phyloP scores from a whole-genome alignment of 2,113 vertebrate species.

The Shinisaurus crocodilurus region DNA sequence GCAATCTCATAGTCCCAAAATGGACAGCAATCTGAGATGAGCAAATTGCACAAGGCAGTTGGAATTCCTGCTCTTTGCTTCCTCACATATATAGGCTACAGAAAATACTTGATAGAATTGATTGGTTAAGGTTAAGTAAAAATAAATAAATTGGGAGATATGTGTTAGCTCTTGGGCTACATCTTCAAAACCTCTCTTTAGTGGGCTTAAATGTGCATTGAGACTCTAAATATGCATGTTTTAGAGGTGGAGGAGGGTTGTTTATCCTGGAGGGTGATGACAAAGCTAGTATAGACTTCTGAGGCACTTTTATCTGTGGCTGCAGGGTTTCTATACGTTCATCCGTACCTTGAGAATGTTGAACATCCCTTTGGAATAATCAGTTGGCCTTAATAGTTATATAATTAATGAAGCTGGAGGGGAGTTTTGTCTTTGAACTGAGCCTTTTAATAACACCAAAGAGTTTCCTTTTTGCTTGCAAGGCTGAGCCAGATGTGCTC shows the following conservation, averaged over 20 bases:
- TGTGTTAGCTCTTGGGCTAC: neutral
- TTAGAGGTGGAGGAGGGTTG: conserved; percentile 34
- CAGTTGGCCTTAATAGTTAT: conserved; percentile 41
- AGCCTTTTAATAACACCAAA: conserved; percentile 15
- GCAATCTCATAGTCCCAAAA: neutral
- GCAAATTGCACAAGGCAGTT: neutral
- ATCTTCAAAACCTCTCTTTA: neutral
- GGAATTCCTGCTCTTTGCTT: neutral
- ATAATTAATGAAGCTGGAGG: conserved; percentile 59
- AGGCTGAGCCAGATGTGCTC: conserved; percentile 19
- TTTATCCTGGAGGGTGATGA: conserved; percentile 61
- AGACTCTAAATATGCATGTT: conserved; percentile 21
- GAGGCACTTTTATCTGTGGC: conserved; percentile 64
- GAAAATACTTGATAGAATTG: neutral
- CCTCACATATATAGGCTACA: neutral
- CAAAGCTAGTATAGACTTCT: conserved; percentile 52
- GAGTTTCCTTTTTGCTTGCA: conserved; percentile 5
- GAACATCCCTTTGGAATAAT: conserved; percentile 49
- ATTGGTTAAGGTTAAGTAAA: neutral
- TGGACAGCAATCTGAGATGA: neutral
- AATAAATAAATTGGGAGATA: neutral
- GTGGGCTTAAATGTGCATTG: conserved; percentile 24
- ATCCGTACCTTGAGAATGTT: conserved; percentile 59
- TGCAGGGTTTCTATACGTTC: conserved; percentile 55
- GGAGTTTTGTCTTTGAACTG: conserved; percentile 58